Base-by-base conservation (phyloP, 2,888 invertebrate genomes). In the Mythimna vitellina region DNA sequence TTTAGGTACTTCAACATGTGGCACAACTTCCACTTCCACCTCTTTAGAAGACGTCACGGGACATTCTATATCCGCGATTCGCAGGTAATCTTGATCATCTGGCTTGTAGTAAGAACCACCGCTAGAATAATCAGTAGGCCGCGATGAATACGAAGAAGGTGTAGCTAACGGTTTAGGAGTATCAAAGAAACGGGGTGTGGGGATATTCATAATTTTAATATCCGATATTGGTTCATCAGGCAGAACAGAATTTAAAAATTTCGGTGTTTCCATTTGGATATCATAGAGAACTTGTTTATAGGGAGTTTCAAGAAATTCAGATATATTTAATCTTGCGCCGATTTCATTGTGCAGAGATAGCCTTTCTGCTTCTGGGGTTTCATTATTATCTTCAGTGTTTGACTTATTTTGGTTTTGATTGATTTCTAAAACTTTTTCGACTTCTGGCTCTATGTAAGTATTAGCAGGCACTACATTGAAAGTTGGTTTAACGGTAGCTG, bases 81-180 rank as follows among this genome's bases (percentile, higher is more conserved):
- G 91, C 66, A 93, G 76, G 77, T 93, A 95, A 84, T 97, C 97
- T 70, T 97, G 96, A 84, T 97, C 97, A 86, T 97, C 97, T 0
- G 97, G 97, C 76, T 96, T 96, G 84, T 97, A 97, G 85, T 97
- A 97, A 4, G 97, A 97, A 4, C 97, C 96, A 8, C 97, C 95
- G 70, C 97, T 97, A 12, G 97, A 97, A 89, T 97, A 97, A 83
- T 97, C 97, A 1, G 97, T 97, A 56, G 94, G 95, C 9, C 96
- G 91, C 38, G 95, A 95, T 17, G 93, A 93, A 86, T 94, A 96
- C 5, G 95, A 93, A 0, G 94, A 93, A 20, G 96, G 96, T 3
- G 96, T 96, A 42, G 93, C 90, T 72, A 91, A 89, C 0, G 86
- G 88, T 86, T 93, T 94, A n/a, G 95, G 92, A 53, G 92, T 92